These are phyloP conservation scores for Dryobates pubescens DNA, from an alignment of 2,797 vertebrate species.

Conservation along the genomic window DNA sequence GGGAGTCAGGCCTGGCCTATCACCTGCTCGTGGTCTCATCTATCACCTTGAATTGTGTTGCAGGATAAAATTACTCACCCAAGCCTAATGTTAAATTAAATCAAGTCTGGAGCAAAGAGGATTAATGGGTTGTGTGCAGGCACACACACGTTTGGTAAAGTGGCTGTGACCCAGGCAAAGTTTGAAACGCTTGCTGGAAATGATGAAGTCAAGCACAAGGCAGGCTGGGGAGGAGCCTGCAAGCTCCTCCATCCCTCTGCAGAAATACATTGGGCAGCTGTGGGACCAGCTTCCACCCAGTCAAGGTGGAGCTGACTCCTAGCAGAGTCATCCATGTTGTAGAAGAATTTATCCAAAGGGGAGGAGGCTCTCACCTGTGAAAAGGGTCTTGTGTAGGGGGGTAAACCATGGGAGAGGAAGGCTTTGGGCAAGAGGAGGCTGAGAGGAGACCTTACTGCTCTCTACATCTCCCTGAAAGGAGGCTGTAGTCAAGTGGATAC, in stretches of 20 bases:
- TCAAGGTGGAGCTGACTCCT: not conserved
- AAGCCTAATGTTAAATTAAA: slow-evolving; percentile 76
- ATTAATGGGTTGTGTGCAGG: slow-evolving; percentile 21
- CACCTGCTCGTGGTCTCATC: slow-evolving; percentile 70
- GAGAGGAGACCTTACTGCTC: too few species aligned
- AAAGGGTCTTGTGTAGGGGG: not conserved
- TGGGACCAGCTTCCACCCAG: not conserved
- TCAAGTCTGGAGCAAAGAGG: slow-evolving; percentile 46
- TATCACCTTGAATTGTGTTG: slow-evolving; percentile 73
- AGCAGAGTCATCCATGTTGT: not conserved
- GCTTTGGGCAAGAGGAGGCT: not conserved
- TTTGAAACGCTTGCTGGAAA: slow-evolving; percentile 22
- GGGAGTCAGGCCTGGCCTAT: not conserved
- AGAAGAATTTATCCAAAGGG: not conserved
- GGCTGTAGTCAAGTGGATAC: too few species aligned
- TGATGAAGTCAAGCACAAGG: not conserved
- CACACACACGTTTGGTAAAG: not conserved
- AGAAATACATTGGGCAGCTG: not conserved
- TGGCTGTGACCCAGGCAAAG: not conserved
- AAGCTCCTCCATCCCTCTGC: not conserved
- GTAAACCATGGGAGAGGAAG: not conserved
- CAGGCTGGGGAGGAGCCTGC: not conserved
- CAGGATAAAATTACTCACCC: slow-evolving; percentile 77
- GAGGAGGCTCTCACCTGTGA: not conserved
- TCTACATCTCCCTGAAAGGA: too few species aligned